Percentiles rank a stretch among this genome's conserved stretches.
These are phyloP conservation scores for Hydrolagus colliei DNA, from an alignment of 2,797 vertebrate genomes.

Conservation along the genomic window DNA sequence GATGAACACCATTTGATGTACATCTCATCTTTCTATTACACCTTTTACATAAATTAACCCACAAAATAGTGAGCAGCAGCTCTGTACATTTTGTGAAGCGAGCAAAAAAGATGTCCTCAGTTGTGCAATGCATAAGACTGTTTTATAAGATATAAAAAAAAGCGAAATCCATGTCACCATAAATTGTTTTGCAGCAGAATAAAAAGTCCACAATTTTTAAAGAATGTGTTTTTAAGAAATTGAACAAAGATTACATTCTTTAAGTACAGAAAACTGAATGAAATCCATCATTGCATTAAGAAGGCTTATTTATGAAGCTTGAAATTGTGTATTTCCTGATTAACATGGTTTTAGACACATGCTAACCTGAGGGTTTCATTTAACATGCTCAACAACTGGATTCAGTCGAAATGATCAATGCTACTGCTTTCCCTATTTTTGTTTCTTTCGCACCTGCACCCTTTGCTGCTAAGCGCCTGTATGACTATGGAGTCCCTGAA, in stretches of 20 bases:
- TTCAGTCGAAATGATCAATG: slow-evolving; percentile 71
- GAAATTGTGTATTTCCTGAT: slow-evolving; percentile 47
- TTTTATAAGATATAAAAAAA: too few species aligned
- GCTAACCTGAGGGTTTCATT: slow-evolving; percentile 66
- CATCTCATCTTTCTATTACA: too few species aligned
- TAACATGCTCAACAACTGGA: slow-evolving; percentile 57
- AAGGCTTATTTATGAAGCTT: slow-evolving; percentile 66
- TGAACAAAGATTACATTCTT: slow-evolving; percentile 39
- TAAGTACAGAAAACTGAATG: slow-evolving; percentile 49
- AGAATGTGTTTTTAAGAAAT: not conserved
- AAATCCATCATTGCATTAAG: slow-evolving; percentile 49
- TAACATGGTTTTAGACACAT: slow-evolving; percentile 53
- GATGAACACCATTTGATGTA: too few species aligned
- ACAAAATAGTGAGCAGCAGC: too few species aligned
- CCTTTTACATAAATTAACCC: too few species aligned
- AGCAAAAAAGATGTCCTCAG: too few species aligned
- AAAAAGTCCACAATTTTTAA: not conserved
- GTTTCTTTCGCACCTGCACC: slow-evolving; percentile 64
- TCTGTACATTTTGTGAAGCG: too few species aligned
- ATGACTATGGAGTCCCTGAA: slow-evolving; percentile 56
- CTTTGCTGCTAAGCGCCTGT: slow-evolving; percentile 56
- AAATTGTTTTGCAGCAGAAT: too few species aligned
- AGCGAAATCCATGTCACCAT: too few species aligned
- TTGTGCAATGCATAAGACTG: too few species aligned
- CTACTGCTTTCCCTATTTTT: slow-evolving; percentile 49